Evolutionary conservation across 2,888 invertebrate species (phyloP), one percentile per base, ranked within the genome.

Genomic region (Timema cristinae): DNA sequence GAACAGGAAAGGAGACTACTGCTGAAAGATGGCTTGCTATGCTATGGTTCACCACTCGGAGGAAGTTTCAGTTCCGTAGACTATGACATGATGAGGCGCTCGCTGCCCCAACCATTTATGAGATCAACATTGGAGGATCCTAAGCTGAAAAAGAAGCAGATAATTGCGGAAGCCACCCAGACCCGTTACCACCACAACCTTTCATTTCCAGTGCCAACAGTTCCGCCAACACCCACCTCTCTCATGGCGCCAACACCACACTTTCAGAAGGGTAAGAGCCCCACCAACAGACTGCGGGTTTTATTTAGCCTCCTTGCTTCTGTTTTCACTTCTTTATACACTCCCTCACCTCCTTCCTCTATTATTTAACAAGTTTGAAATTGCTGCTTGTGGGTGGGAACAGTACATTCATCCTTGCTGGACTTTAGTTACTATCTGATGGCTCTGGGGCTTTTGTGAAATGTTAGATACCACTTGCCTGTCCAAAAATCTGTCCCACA

Each of bases 251-350:
- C 72, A 73, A 71, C 75, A 32, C 32, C 32, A 71, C 83, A 82
- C 85, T 83, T 84, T 84, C 85, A 84, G 84, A 85, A 86, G 85
- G 86, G 86, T 86, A 86, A 86, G 86, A 83, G 82, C 81, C 73
- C 74, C 68, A 72, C 71, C 59, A 71, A 69, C 73, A 71, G 68
- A 68, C 61, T 71, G 71, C 71, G 72, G 69, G 72, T 72, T 72
- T 71, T 32, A 69, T 72, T 72, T 72, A 68, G 72, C 71, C 71
- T 72, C 72, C 72, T 69, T 32, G 72, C 72, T 72, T 72, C 72
- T 32, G 32, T 32, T 32, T 32, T 32, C 32, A 32, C 32, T 32
- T 32, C 32, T 32, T 32, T 32, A 32, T 32, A 32, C 32, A 32
- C 32, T 4, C 32, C 32, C 32, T 32, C 32, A 32, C 32, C 32